These are phyloP conservation scores for Antrozous pallidus DNA, from an alignment of 2,797 vertebrate genomes.

Conservation along the genomic window DNA sequence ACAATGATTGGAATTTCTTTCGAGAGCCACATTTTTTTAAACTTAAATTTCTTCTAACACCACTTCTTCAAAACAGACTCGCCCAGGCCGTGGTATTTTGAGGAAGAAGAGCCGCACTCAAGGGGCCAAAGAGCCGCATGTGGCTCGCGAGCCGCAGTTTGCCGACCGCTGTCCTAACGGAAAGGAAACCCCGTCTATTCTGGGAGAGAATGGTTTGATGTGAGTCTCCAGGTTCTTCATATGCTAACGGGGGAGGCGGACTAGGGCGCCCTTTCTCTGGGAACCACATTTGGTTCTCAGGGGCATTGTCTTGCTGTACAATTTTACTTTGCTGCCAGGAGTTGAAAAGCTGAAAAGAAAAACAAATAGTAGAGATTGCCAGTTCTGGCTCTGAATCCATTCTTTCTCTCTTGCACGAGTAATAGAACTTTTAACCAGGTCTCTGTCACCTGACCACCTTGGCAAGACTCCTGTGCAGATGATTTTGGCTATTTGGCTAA, in stretches of 20 bases:
- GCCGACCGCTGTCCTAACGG: background rate
- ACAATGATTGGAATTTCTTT: too few relatives aligned
- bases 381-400: too few relatives aligned
- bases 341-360: background rate
- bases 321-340: background rate
- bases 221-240: background rate
- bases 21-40: too few relatives aligned
- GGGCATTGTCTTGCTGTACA: background rate
- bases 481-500: background rate
- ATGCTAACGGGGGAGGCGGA: background rate
- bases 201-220: background rate
- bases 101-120: too few relatives aligned
- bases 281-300: background rate
- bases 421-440: background rate
- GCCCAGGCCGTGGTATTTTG: too few relatives aligned
- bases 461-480: background rate
- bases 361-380: background rate
- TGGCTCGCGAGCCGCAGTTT: too few relatives aligned
- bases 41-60: too few relatives aligned
- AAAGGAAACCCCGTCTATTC: background rate
- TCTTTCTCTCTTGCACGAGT: background rate
- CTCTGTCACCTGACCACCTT: fast-evolving
- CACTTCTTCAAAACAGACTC: too few relatives aligned
- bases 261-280: background rate
- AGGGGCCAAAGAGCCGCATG: too few relatives aligned